These are phyloP conservation scores for Aspidapion aeneum DNA, from an alignment of 2,888 invertebrate genomes.

Conservation along the genomic window DNA sequence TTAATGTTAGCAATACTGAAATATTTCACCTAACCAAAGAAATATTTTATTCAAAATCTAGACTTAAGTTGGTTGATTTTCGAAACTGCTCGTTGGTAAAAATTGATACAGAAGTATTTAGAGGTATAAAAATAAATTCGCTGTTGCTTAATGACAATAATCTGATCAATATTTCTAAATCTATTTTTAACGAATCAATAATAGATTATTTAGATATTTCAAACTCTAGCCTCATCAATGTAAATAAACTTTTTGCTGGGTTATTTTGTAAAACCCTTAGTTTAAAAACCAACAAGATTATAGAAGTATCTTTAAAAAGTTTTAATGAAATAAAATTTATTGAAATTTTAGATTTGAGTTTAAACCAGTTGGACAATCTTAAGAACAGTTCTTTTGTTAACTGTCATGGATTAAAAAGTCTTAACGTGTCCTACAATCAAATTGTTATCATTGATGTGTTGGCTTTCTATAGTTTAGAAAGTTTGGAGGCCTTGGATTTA, in stretches of 20 bases:
- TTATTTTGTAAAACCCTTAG: neutral
- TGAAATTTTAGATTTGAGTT: constrained; percentile 2
- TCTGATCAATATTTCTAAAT: neutral
- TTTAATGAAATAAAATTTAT: neutral
- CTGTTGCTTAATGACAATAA: neutral
- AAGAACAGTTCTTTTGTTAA: constrained; percentile 1
- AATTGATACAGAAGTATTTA: constrained; percentile 8
- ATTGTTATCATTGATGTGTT: constrained; percentile 1
- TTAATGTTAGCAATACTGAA: constrained; percentile 10
- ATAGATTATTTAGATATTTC: neutral
- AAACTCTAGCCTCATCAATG: neutral
- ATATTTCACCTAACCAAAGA: constrained; percentile 6
- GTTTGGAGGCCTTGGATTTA: constrained; percentile 2
- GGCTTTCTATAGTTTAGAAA: constrained; percentile 5
- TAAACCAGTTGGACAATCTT: constrained; percentile 6
- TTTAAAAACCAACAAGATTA: neutral
- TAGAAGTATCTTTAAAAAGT: neutral
- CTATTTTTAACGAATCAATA: neutral
- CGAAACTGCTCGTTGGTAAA: constrained; percentile 10
- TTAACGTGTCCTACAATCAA: neutral
- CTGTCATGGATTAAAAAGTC: neutral
- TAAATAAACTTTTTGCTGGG: neutral
- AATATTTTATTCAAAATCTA: neutral
- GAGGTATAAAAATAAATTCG: neutral
- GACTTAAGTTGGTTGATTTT: constrained; percentile 3